Base-by-base conservation (phyloP, 2,888 invertebrate genomes). In the Diadegma fenestrale region DNA sequence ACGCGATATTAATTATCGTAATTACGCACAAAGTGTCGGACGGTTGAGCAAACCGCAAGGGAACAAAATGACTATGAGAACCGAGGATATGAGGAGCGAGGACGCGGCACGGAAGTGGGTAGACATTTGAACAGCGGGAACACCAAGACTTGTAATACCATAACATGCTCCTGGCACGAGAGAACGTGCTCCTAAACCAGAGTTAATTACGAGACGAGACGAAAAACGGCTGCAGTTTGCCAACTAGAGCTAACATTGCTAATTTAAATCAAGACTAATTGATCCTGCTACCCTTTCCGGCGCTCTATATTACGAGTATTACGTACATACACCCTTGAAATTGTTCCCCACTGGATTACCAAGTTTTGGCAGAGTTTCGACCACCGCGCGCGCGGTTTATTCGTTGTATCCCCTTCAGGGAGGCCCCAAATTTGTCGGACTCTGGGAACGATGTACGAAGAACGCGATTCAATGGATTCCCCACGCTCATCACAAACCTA, bases 261-360 rank as follows among this genome's bases (percentile, higher is more conserved):
- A 91, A 92, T 92, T 92, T 91, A 88, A 92, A 92, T 92, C 90
- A 91, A 91, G 91, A 91, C 92, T 92, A 92, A 92, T 92, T 91
- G 91, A 91, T 90, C 88, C 88, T 73, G 72, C 79, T 58, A 63
- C 85, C 82, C 51, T 61, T 76, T 68, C 76, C 69, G 22, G 17
- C 82, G 71, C 73, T 78, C 68, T 19, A 6, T 45, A 17, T 63
- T 22, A 45, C 37, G 17, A n/a, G 45, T 33, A 48, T 22, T 64
- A 66, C 30, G 5, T 51, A 51, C n/a, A n/a, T 51, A 17, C n/a
- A 33, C 19, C 17, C 73, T 48, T 17, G 51, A 10, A 72, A 63
- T 43, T 51, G 30, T 45, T 68, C 48, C 54, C 75, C 41, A 45
- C 26, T n/a, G 61, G 22, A 54, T 54, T 41, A 72, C 17, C 72